phyloP scores from a whole-genome alignment of 92 coral and sea anemone species.

The Actinernus sp. region DNA sequence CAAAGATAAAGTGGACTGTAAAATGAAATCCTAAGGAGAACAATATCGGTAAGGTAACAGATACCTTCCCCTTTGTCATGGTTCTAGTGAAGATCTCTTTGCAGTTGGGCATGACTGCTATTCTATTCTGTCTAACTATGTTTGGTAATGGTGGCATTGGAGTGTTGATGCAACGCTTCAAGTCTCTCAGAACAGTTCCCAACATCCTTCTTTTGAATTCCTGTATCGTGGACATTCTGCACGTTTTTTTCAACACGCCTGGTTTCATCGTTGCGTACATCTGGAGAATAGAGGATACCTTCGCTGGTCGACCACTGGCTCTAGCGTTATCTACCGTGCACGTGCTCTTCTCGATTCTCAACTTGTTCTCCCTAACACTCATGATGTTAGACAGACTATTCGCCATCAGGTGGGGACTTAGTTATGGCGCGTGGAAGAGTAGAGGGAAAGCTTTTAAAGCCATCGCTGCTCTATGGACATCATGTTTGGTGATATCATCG shows the following conservation, averaged over 20 bases:
- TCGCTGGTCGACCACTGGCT: constrained; percentile 5
- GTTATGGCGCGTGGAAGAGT: not conserved
- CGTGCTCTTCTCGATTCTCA: not conserved
- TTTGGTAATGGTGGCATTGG: not conserved
- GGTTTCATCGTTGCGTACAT: constrained; percentile 1
- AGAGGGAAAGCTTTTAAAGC: not conserved
- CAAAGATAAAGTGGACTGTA: too few relatives aligned
- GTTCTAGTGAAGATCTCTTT: too few relatives aligned
- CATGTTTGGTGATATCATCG: constrained; percentile 2
- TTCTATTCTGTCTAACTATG: not conserved
- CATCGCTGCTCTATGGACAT: not conserved
- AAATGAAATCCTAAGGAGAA: too few relatives aligned
- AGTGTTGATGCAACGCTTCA: not conserved
- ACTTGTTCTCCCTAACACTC: constrained; percentile 3
- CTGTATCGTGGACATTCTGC: constrained; percentile 1
- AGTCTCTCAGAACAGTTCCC: constrained; percentile 1
- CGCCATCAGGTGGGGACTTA: not conserved
- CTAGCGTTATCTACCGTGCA: not conserved
- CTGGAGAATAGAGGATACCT: not conserved
- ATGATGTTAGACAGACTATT: constrained; percentile 2
- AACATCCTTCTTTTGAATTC: constrained; percentile 3
- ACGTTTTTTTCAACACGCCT: constrained; percentile 4
- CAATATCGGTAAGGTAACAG: too few relatives aligned
- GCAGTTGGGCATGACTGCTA: too few relatives aligned
- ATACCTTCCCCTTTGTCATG: too few relatives aligned